Conservation (phyloP, 2,797 vertebrate genomes). For the Ptychadena robeensis region DNA sequence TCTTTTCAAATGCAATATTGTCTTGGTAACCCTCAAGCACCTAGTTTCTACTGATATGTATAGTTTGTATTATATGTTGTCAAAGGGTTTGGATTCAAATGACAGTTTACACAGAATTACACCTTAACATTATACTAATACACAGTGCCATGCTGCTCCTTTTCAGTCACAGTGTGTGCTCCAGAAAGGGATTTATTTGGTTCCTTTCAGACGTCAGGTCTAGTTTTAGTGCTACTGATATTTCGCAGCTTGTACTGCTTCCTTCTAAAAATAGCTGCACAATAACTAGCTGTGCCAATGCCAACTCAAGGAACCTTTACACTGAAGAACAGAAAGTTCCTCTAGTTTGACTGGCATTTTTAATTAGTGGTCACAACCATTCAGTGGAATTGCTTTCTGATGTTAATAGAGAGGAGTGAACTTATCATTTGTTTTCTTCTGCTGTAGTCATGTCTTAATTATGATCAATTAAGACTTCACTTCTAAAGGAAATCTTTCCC, state of each 20-base stretch:
- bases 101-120: constrained; percentile 5
- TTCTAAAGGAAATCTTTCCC: constrained; percentile 42
- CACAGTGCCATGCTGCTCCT: constrained; percentile 2
- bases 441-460: constrained; percentile 52
- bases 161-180: constrained; percentile 17
- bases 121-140: constrained; percentile 24
- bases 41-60: background rate
- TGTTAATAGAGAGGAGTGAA: constrained; percentile 48
- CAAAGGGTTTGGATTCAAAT: background rate
- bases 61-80: background rate
- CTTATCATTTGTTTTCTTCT: constrained; percentile 42
- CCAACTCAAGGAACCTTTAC: constrained; percentile 37
- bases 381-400: constrained; percentile 44
- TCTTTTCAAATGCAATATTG: background rate
- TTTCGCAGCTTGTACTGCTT: constrained; percentile 31
- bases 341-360: constrained; percentile 43
- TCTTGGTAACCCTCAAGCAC: background rate
- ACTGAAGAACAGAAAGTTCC: constrained; percentile 41
- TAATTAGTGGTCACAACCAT: constrained; percentile 58
- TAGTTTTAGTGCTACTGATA: constrained; percentile 38
- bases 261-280: constrained; percentile 43
- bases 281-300: constrained; percentile 26
- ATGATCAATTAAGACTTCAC: constrained; percentile 51
- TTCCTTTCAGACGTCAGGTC: constrained; percentile 40
- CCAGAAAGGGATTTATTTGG: constrained; percentile 28